Evolutionary conservation across 2,888 invertebrate species (phyloP), one percentile per base, ranked within the genome.

Genomic region (Zhuqinia jingwanae): DNA sequence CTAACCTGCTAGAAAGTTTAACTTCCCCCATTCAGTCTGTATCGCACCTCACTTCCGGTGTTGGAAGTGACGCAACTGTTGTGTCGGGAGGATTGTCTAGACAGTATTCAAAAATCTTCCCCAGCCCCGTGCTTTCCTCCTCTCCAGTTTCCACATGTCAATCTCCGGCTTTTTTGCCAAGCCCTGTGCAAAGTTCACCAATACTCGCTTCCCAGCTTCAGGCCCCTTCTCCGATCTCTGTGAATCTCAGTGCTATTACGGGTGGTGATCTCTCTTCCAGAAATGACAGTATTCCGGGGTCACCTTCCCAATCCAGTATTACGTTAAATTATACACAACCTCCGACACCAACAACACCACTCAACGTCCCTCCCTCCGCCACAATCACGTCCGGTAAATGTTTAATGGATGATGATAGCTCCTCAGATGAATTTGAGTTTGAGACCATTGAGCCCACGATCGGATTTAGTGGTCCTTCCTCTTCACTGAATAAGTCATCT

Each of bases 361-460:
- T 58, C 47, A 20, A n/a, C 25, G 25, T 8, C 58, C 47, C 53
- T 15, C 75, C 58, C 13, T 45, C 75, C 27, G 6, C 75, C 30
- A 82, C 53, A 58, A 36, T 81, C 68, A n/a, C n/a, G 1, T 45
- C 53, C 20, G n/a, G 25, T 22, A 77, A 58, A 78, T 58, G 77
- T 0, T n/a, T 85, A 25, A n/a, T 85, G 42, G 90, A 90, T 20
- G 68, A 89, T 17, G 90, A 90, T 17, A 89, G 88, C 60, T 89
- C 89, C 30, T 90, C 90, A 11, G 90, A 90, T 68, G 91, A 91
- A 77, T 88, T 88, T 56, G 90, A 90, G 27, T 90, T 90, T 82
- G 91, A 91, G 86, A 79, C 90, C 11, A 89, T 91, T 50, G 89
- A 91, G 58, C 91, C 91, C 2, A 90, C 90, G 1, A 90, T 90